Base-by-base conservation (phyloP, 2,113 vertebrate genomes). In the Dicentrarchus labrax region DNA sequence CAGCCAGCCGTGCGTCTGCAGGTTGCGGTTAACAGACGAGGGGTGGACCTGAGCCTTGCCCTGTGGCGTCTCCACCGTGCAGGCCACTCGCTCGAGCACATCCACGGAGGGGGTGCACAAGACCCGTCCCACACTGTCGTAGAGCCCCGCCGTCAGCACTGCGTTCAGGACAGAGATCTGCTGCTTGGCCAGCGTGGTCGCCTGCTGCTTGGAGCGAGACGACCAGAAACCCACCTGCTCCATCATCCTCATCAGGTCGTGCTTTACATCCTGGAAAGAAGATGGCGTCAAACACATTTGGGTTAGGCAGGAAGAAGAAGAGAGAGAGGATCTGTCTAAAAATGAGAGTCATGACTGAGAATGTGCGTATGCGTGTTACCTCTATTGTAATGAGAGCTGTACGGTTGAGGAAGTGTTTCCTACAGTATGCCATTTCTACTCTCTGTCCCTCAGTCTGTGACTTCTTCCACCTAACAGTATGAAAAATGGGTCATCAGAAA, bases 21-120 rank as follows among this genome's bases (percentile, higher is more conserved):
- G 94, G 83, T 96, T 96, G 72, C 97, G 93, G 88, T 99, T 99
- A 38, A 99, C 96, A 3, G 98, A 99, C 1, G 98, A 99, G 0
- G 97, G 97, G 91, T 99, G 98, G 57, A 98, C 97, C 86, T 98
- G 97, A 0, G 98, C 97, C 91, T 95, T 97, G 74, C 98, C 98
- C 75, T 99, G 98, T 48, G 97, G 96, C 0, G 98, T 99, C 94
- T 99, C 98, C 65, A 96, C 96, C 0, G 94, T 87, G 86, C 98
- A 99, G 8, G 93, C 96, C 83, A 97, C 78, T 7, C 96, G 96
- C 76, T 99, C 98, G 12, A 97, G 96, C 39, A 97, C 88, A 36
- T 99, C 98, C 74, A 98, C 96, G 3, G 98, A 97, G 15, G 96
- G 96, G 0, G 92, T 94, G 82, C 90, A 97, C 2, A 97, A 69